Percentiles rank a stretch among this genome's conserved stretches.
Conservation (phyloP, 2,797 vertebrate genomes). For the Tiaroga cobitis region DNA sequence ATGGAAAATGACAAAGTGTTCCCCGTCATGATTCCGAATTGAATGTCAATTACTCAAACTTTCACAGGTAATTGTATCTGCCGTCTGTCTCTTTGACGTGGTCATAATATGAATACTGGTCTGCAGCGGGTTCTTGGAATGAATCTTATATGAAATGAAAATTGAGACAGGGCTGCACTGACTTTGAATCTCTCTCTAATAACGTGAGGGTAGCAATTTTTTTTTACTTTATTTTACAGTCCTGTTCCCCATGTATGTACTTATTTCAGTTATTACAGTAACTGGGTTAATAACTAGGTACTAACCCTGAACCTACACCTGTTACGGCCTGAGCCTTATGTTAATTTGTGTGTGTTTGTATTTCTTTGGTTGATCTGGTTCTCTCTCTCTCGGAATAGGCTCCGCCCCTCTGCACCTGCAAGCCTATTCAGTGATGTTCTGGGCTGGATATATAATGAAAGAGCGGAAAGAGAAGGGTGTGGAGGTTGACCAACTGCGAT, state of each 20-base stretch:
- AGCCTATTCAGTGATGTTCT: too few relatives aligned
- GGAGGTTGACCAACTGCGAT: too few relatives aligned
- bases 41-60: conserved; percentile 37
- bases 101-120: conserved; percentile 4
- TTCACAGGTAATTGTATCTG: conserved; percentile 15
- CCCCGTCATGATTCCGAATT: neutral
- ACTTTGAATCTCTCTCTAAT: neutral
- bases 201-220: neutral
- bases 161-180: neutral
- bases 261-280: too few relatives aligned
- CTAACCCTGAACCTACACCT: too few relatives aligned
- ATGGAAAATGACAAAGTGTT: conserved; percentile 22
- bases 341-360: too few relatives aligned
- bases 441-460: too few relatives aligned
- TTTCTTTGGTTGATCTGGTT: too few relatives aligned
- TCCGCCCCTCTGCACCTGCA: too few relatives aligned
- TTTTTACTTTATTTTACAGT: neutral
- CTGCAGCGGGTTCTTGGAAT: neutral
- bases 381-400: too few relatives aligned
- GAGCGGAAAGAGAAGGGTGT: too few relatives aligned
- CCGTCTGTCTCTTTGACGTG: neutral
- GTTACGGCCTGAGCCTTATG: too few relatives aligned
- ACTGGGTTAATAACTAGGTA: too few relatives aligned
- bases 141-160: neutral
- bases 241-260: neutral